Percentiles rank a stretch among this genome's conserved stretches.
These are phyloP conservation scores for Lontra canadensis DNA, from an alignment of 2,113 vertebrate genomes.

Conservation along the genomic window DNA sequence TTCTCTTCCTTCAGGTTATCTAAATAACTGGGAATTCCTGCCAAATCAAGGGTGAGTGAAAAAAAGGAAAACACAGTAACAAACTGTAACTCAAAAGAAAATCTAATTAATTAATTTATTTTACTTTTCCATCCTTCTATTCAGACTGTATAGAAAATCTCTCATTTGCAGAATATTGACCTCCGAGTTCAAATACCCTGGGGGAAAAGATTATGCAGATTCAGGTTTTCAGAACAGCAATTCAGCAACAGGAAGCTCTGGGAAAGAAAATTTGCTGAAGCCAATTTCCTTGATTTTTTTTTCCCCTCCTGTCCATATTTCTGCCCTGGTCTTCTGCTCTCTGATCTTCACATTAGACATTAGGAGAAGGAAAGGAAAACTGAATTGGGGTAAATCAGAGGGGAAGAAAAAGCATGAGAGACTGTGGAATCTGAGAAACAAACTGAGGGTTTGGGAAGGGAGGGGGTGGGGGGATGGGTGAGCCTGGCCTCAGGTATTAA, in stretches of 20 bases:
- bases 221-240: background rate
- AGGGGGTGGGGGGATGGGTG: too few species aligned
- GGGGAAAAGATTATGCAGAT: background rate
- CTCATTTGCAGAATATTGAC: background rate
- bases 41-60: conserved; percentile 9
- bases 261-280: background rate
- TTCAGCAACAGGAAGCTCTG: background rate
- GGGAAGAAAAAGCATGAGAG: too few species aligned
- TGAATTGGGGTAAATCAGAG: too few species aligned
- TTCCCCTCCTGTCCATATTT: background rate
- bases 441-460: too few species aligned
- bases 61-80: conserved; percentile 1
- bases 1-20: background rate
- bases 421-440: too few species aligned
- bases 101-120: background rate
- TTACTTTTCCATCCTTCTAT: background rate
- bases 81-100: conserved; percentile 13
- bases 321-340: background rate
- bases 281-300: background rate
- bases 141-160: background rate
- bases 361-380: too few species aligned
- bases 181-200: background rate
- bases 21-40: background rate
- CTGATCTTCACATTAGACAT: too few species aligned
- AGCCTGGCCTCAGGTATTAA: too few species aligned